These are phyloP conservation scores for Congeria kusceri DNA, from an alignment of 2,888 invertebrate species.

Conservation along the genomic window DNA sequence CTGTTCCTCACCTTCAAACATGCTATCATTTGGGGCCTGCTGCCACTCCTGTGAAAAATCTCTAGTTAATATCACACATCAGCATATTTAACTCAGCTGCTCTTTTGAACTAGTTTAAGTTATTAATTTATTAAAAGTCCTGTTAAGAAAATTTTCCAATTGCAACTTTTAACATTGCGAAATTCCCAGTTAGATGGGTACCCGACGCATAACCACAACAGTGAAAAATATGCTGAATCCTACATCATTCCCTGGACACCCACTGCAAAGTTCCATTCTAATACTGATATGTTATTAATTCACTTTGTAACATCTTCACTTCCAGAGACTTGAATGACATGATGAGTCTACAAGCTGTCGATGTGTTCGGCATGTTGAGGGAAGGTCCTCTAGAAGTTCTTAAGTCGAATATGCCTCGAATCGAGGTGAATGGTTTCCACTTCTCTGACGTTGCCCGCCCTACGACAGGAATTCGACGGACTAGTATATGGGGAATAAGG, in stretches of 20 bases:
- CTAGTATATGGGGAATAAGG: slow-evolving; percentile 95
- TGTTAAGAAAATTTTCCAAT: too few species aligned
- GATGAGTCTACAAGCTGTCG: slow-evolving; percentile 89
- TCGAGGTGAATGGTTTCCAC: slow-evolving; percentile 90
- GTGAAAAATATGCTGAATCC: neutral
- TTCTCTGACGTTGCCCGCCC: slow-evolving; percentile 94
- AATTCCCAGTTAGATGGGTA: too few species aligned
- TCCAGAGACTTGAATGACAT: slow-evolving; percentile 86
- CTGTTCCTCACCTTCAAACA: too few species aligned
- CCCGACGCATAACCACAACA: too few species aligned
- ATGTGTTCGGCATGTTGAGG: slow-evolving; percentile 93
- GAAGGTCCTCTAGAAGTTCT: slow-evolving; percentile 87
- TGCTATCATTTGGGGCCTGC: too few species aligned
- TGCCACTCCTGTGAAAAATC: too few species aligned
- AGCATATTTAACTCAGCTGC: too few species aligned
- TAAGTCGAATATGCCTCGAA: slow-evolving; percentile 87
- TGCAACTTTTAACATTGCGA: too few species aligned
- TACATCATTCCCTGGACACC: neutral
- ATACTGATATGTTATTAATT: slow-evolving; percentile 1
- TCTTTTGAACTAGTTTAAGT: too few species aligned
- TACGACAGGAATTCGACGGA: slow-evolving; percentile 94
- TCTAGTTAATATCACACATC: too few species aligned
- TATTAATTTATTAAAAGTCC: too few species aligned
- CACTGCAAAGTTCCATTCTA: neutral
- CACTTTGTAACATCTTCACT: too few species aligned